Base-by-base conservation (phyloP, 2,797 vertebrate species). In the Glossophaga mutica region DNA sequence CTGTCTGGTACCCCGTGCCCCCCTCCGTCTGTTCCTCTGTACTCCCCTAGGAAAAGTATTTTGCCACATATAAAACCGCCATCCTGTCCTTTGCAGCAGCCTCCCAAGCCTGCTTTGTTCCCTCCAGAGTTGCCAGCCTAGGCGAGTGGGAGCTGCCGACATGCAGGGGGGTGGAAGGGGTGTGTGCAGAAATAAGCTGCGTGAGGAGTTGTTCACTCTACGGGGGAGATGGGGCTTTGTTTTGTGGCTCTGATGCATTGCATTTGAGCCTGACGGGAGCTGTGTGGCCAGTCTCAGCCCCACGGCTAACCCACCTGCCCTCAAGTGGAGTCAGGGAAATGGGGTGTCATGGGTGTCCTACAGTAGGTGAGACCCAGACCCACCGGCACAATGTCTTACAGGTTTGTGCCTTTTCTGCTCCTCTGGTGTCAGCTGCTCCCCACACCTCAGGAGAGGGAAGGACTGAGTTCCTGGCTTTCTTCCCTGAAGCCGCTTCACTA, bases 31-130 rank as follows among this genome's bases (percentile, higher is more conserved):
- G 77, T 97, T n/a, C 39, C 90, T 97, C 96, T 96, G 96, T 96
- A 96, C 83, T 91, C 87, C 83, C 93, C 78, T 79, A 74, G 91
- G 96, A 94, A 93, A 97, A 96, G 90, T 97, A 95, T 96, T 97
- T 97, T 97, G 89, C 96, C 97, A 96, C 91, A 96, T 95, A 98
- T 95, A 98, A 98, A 97, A 95, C 86, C 83, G 32, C 95, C 39
- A 16, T 96, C 94, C 91, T 87, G 92, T 96, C 97, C 95, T 96
- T 96, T 81, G 94, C 6, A 62, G 77, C 95, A 26, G 46, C 87
- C 81, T 97, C 78, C 91, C 2, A 37, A 97, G 97, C 91, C 96
- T 97, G 95, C 73, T 87, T 97, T 95, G 71, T 96, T 87, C 37
- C 82, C 9, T 1, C 55, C 55, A 7, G 0, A 0, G 74, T 42